A percentile compares a stretch with the other conserved stretches of the same genome.
These are phyloP conservation scores for Amphipyra tragopoginis DNA, from an alignment of 2,888 invertebrate genomes.

Conservation along the genomic window DNA sequence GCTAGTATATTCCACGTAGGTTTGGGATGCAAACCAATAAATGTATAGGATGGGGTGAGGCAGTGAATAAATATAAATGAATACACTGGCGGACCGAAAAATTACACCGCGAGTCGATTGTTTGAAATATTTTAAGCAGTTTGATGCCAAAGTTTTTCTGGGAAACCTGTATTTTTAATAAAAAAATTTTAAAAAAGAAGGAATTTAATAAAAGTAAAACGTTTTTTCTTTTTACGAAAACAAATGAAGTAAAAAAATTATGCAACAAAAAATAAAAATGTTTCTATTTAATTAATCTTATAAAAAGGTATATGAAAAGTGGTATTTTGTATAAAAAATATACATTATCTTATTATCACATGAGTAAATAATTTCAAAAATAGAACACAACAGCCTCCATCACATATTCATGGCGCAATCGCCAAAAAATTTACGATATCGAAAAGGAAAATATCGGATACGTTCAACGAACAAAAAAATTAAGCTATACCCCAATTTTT, in stretches of 20 bases:
- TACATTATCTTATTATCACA: conserved; percentile 19
- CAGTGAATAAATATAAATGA: conserved; percentile 73
- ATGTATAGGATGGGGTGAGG: conserved; percentile 76
- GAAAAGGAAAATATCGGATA: conserved; percentile 60
- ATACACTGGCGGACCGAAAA: conserved; percentile 59
- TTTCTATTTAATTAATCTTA: no score
- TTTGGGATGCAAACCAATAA: conserved; percentile 82
- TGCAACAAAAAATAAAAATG: no score
- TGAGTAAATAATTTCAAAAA: conserved; percentile 51
- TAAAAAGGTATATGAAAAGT: no score
- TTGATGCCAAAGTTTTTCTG: not conserved
- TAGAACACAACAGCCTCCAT: conserved; percentile 43
- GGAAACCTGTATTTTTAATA: no score
- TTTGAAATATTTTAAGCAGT: conserved; percentile 17
- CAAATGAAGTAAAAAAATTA: no score
- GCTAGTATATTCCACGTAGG: conserved; percentile 76
- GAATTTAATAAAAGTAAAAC: no score
- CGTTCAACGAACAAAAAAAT: conserved; percentile 62
- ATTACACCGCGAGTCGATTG: conserved; percentile 22
- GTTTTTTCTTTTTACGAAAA: no score
- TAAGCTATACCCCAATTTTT: conserved; percentile 61
- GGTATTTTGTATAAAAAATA: no score
- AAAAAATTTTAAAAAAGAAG: no score
- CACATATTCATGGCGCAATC: conserved; percentile 61
- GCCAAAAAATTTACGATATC: conserved; percentile 60